phyloP scores from a whole-genome alignment of 2,113 vertebrate genomes.

The Saccopteryx bilineata region DNA sequence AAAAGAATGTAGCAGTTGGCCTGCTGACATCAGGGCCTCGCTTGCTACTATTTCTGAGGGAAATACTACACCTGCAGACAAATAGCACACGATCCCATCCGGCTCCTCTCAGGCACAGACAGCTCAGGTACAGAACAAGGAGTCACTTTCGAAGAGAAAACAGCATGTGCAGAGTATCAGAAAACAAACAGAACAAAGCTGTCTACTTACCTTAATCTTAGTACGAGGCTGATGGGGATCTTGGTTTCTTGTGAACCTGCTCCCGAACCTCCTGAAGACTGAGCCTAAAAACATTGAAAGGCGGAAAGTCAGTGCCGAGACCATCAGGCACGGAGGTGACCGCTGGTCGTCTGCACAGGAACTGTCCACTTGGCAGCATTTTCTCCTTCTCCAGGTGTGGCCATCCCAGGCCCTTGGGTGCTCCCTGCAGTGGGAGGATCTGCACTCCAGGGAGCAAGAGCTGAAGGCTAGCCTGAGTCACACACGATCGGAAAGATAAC shows the following conservation, averaged over 20 bases:
- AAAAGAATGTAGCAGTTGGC: not conserved
- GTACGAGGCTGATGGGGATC: conserved; percentile 95
- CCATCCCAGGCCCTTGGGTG: not conserved
- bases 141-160: not conserved
- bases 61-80: not conserved
- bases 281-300: conserved; percentile 85
- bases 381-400: not conserved
- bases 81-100: not conserved
- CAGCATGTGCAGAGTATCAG: not conserved
- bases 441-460: not conserved
- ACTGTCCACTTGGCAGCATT: not conserved
- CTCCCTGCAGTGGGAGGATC: not conserved
- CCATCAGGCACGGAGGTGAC: not conserved
- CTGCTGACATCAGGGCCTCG: not conserved
- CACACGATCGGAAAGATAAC: not conserved
- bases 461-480: not conserved
- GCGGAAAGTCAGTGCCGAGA: conserved; percentile 23
- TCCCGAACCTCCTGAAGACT: conserved; percentile 83
- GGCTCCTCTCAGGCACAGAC: not conserved
- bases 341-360: not conserved
- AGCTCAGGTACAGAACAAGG: not conserved
- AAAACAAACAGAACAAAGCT: not conserved
- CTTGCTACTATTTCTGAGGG: not conserved
- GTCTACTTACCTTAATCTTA: conserved; percentile 94
- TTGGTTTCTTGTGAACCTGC: conserved; percentile 86